These are phyloP conservation scores for Oreamnos americanus DNA, from an alignment of 2,113 vertebrate species.

Conservation along the genomic window DNA sequence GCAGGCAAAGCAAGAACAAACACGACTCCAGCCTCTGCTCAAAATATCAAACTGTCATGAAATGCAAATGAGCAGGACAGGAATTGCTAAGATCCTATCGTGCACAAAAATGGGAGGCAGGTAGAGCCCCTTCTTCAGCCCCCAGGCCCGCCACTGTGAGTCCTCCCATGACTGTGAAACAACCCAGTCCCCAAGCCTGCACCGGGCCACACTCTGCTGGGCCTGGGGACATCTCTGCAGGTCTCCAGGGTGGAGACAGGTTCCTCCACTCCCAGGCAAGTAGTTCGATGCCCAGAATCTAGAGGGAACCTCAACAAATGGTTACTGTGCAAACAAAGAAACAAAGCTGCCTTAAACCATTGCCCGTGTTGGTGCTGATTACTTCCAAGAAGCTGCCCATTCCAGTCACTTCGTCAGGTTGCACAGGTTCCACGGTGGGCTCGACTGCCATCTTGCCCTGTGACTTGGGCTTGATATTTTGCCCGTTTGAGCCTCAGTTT, in stretches of 20 bases:
- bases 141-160: neutral
- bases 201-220: neutral
- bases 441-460: accelerated
- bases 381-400: neutral
- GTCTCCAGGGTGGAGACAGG: neutral
- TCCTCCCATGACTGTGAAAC: neutral
- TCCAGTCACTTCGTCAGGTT: neutral
- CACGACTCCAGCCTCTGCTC: neutral
- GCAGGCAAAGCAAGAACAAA: neutral
- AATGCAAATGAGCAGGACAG: neutral
- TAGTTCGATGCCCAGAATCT: neutral
- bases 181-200: neutral
- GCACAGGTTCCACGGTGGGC: accelerated
- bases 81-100: neutral
- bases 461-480: neutral
- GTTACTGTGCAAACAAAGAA: neutral
- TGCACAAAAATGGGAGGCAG: accelerated
- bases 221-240: neutral
- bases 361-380: too few species aligned
- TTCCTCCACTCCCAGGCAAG: neutral
- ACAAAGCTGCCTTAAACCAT: neutral
- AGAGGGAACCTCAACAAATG: neutral
- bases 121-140: neutral
- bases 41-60: neutral
- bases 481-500: neutral